Evolutionary conservation across 2,888 invertebrate species (phyloP), one percentile per base, ranked within the genome.

Genomic region (Pandemis heparana): DNA sequence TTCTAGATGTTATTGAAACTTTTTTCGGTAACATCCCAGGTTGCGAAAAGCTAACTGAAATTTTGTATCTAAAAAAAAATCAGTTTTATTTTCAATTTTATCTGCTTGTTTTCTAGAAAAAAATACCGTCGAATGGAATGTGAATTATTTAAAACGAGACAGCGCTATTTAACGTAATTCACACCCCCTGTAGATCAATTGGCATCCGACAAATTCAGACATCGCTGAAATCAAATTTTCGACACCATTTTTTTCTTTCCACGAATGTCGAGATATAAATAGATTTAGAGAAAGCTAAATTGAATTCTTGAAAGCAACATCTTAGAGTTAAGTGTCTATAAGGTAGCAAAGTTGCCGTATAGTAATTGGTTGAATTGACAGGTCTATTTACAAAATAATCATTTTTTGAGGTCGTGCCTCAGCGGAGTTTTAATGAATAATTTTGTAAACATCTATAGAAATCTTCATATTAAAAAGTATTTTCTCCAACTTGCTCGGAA

Each of bases 261-360:
- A 76, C 80, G 79, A 81, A 79, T 83, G 77, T 81, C 76, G 83
- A 81, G 83, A 83, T 76, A 82, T 80, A 84, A 83, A 83, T 86
- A 83, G 81, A 82, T 83, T 83, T 81, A 75, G 77, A 79, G 80
- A 81, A 78, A 83, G 80, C 81, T 76, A 82, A 86, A 86, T 87
- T 81, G 80, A 80, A 81, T 86, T 83, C 80, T 79, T 82, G 82
- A 77, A 77, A 74, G 79, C 77, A 82, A 83, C 82, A 74, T 80
- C 78, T 78, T 78, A 78, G 84, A 81, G 81, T 78, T 79, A 78
- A 80, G 77, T 72, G 79, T 80, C 16, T 41, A 41, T 4, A 12
- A 5, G 12, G 5, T 23, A 10, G 23, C 63, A 14, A 16, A 1
- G 46, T 63, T 23, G 23, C 10, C 10, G 23, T 23, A 12, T 56